These are phyloP conservation scores for Thrips palmi DNA, from an alignment of 1,140 invertebrate species.

Conservation along the genomic window DNA sequence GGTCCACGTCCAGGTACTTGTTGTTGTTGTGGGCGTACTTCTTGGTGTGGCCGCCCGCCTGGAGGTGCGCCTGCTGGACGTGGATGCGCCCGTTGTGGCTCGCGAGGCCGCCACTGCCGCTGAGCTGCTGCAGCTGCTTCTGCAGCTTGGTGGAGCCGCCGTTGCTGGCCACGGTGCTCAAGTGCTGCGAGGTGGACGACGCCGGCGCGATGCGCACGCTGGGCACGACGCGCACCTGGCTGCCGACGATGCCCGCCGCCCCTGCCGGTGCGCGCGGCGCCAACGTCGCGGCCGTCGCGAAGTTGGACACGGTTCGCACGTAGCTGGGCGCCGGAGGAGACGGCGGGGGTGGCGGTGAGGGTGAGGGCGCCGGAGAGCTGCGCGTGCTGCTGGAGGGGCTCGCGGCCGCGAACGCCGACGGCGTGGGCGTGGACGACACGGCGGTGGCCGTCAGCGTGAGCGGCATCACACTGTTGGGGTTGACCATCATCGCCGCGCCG, in stretches of 20 bases:
- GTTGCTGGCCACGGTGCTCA: conserved; percentile 16
- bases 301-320: neutral
- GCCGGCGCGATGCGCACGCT: conserved; percentile 24
- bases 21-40: conserved; percentile 25
- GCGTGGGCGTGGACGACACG: neutral
- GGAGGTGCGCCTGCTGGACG: conserved; percentile 13
- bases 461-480: conserved; percentile 52
- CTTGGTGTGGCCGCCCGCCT: conserved; percentile 21
- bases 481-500: conserved; percentile 52
- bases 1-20: conserved; percentile 22
- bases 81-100: conserved; percentile 14
- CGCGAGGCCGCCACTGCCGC: conserved; percentile 10
- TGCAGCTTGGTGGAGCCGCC: conserved; percentile 27
- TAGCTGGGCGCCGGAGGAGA: too few relatives aligned
- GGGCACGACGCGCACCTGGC: too few relatives aligned
- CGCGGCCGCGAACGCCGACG: neutral
- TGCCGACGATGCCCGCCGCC: too few relatives aligned
- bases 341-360: too few relatives aligned
- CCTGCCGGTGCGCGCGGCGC: too few relatives aligned
- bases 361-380: too few relatives aligned
- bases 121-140: conserved; percentile 26
- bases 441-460: conserved; percentile 20
- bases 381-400: neutral
- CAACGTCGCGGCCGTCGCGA: conserved; percentile 26
- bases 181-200: conserved; percentile 14